Base-by-base conservation (phyloP, 2,888 invertebrate species). In the Parapristionchus giblindavisi region DNA sequence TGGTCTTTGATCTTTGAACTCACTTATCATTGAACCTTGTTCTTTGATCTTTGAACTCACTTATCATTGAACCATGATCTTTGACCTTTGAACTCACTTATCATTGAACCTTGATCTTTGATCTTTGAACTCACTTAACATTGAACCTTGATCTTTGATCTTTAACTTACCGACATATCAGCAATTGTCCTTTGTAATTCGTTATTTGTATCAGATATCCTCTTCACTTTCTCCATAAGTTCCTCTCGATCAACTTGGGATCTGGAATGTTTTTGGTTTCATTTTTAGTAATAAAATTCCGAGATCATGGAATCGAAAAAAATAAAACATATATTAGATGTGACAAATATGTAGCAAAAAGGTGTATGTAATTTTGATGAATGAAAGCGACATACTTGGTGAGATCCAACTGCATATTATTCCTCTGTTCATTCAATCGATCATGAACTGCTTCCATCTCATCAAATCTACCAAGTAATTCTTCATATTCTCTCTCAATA, bases 101-200 rank as follows among this genome's bases (percentile, higher is more conserved):
- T n/a, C n/a, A n/a, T n/a, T n/a, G n/a, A n/a, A n/a, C n/a, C n/a
- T n/a, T n/a, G n/a, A n/a, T n/a, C n/a, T n/a, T n/a, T n/a, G n/a
- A n/a, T n/a, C n/a, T n/a, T n/a, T n/a, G n/a, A n/a, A n/a, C n/a
- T n/a, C n/a, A n/a, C n/a, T n/a, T 51, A 51, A 17, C 51, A 51
- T 51, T 51, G n/a, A 17, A 17, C 51, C n/a, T 21, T 51, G 14
- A 51, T 21, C 14, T 51, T 14, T 51, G 51, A 51, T 51, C n/a
- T 8, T 3, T 48, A 2, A 36, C 74, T 80, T 38, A 84, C 85
- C 76, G 84, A 83, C 60, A 84, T 75, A 36, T 86, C 85, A 1
- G 78, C 72, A 11, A 86, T 79, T 48, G 83, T 74, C 54, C 81
- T 79, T 75, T 86, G 84, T 52, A 85, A 76, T 38, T 84, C 84